phyloP scores from a whole-genome alignment of 2,797 vertebrate genomes.

The Hemibagrus guttatus region DNA sequence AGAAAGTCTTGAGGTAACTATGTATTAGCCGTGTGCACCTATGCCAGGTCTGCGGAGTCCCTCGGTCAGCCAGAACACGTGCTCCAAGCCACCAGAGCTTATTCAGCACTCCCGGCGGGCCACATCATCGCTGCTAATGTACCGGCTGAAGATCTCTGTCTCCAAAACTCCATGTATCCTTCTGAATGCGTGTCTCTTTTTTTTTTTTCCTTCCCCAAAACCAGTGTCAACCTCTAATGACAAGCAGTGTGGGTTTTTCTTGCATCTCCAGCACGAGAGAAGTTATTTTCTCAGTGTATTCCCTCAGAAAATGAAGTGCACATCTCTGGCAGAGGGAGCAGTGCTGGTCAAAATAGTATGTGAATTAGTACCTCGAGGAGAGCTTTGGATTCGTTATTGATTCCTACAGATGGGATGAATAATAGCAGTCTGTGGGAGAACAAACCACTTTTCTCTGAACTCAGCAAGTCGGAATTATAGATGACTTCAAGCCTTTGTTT shows the following conservation, averaged over 20 bases:
- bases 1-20: conserved; percentile 24
- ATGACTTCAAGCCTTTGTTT: background rate
- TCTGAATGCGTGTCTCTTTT: conserved; percentile 9
- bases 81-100: conserved; percentile 50
- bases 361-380: conserved; percentile 36
- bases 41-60: conserved; percentile 44
- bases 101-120: conserved; percentile 48
- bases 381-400: conserved; percentile 32
- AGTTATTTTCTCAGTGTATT: conserved; percentile 35
- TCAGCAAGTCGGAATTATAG: conserved; percentile 11
- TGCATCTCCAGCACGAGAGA: conserved; percentile 28
- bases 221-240: conserved; percentile 28
- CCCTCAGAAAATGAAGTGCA: conserved; percentile 15
- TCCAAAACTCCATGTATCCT: conserved; percentile 40
- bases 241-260: conserved; percentile 31
- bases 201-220: background rate
- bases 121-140: conserved; percentile 48
- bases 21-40: conserved; percentile 31
- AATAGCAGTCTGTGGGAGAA: conserved; percentile 27
- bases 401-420: conserved; percentile 35
- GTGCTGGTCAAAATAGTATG: conserved; percentile 30
- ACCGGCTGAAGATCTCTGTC: conserved; percentile 41
- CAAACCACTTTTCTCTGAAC: conserved; percentile 33
- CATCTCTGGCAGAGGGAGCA: conserved; percentile 21
- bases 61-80: conserved; percentile 16